Evolutionary conservation across 2,113 vertebrate genomes (phyloP).

Genomic region (Octodon degus): DNA sequence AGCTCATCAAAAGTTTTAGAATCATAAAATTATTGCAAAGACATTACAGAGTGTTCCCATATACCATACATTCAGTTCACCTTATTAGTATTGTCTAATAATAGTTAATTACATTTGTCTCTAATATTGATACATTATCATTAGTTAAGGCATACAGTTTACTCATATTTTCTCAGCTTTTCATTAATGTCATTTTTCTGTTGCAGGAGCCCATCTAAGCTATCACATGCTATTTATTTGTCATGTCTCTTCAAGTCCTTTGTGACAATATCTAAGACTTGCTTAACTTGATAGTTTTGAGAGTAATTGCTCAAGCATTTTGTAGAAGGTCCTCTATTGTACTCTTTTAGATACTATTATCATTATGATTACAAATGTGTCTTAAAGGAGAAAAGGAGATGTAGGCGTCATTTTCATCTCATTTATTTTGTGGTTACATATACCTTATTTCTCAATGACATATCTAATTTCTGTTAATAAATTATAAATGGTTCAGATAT

Average conservation of each 20-base stretch:
- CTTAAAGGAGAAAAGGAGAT: background rate
- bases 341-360: background rate
- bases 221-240: background rate
- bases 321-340: background rate
- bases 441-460: background rate
- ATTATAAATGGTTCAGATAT: background rate
- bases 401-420: background rate
- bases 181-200: background rate
- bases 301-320: background rate
- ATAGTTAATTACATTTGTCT: background rate
- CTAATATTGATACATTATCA: background rate
- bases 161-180: background rate
- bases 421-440: background rate
- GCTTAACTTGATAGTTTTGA: background rate
- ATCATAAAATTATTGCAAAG: background rate
- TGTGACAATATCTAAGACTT: background rate
- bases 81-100: background rate
- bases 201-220: background rate
- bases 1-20: background rate
- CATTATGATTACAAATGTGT: background rate
- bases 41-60: background rate
- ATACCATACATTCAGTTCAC: background rate
- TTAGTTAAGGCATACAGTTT: background rate
- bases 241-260: background rate
- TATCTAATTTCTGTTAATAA: conserved; percentile 9